Evolutionary conservation across 2,797 vertebrate species (phyloP).

Genomic region (Rachycentron canadum): DNA sequence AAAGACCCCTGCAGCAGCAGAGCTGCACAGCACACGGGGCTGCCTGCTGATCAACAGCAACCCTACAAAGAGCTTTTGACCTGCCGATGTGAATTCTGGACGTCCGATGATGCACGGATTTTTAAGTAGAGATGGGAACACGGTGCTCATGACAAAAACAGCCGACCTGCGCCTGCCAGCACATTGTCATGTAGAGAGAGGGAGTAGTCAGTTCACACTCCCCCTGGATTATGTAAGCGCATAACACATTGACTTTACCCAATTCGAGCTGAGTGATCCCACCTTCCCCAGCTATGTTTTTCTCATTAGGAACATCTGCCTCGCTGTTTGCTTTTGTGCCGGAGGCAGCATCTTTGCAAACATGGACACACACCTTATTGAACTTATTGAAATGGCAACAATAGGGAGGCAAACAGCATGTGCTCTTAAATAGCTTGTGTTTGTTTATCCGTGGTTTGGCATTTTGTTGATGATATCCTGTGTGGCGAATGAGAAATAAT

Average conservation of each 20-base stretch:
- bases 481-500: conserved; percentile 39
- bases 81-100: conserved; percentile 38
- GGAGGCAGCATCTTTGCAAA: conserved; percentile 66
- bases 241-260: conserved; percentile 54
- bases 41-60: conserved; percentile 64
- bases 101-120: conserved; percentile 31
- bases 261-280: conserved; percentile 59
- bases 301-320: conserved; percentile 76
- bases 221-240: conserved; percentile 76
- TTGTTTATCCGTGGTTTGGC: conserved; percentile 38
- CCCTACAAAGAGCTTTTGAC: conserved; percentile 53
- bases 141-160: conserved; percentile 31
- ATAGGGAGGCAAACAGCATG: conserved; percentile 57
- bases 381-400: conserved; percentile 69
- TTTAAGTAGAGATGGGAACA: conserved; percentile 28
- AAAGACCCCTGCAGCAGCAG: conserved; percentile 82
- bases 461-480: conserved; percentile 40
- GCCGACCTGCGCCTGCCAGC: conserved; percentile 39
- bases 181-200: conserved; percentile 60
- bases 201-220: conserved; percentile 64
- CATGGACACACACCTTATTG: conserved; percentile 56
- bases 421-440: conserved; percentile 38
- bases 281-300: conserved; percentile 56
- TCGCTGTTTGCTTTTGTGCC: conserved; percentile 68
- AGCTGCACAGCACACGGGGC: conserved; percentile 57